phyloP scores from a whole-genome alignment of 2,888 invertebrate species.

The Diarsia rubi region DNA sequence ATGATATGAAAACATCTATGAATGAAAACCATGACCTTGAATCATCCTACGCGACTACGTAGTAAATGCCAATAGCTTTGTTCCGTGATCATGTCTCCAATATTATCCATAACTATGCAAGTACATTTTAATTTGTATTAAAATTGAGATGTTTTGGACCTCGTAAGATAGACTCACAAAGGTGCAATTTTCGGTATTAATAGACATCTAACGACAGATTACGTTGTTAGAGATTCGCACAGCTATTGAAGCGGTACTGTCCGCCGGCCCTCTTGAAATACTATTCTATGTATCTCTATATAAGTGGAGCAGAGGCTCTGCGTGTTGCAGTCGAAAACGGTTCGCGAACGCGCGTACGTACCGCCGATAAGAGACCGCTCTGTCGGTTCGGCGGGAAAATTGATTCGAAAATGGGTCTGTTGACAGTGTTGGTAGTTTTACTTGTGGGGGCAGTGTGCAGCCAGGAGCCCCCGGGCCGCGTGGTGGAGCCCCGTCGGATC shows the following conservation, averaged over 20 bases:
- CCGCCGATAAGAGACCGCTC: slow-evolving; percentile 69
- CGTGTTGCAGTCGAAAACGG: slow-evolving; percentile 86
- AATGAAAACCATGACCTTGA: slow-evolving; percentile 49
- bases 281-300: slow-evolving; percentile 85
- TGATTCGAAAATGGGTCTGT: slow-evolving; percentile 72
- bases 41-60: slow-evolving; percentile 22
- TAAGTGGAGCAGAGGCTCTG: slow-evolving; percentile 85
- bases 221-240: slow-evolving; percentile 65
- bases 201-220: slow-evolving; percentile 41
- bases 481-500: slow-evolving; percentile 66
- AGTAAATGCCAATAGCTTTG: slow-evolving; percentile 6
- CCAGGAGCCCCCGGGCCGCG: slow-evolving; percentile 68
- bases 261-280: slow-evolving; percentile 77
- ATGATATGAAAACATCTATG: slow-evolving; percentile 32
- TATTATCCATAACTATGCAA: slow-evolving; percentile 21
- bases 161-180: slow-evolving; percentile 19
- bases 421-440: slow-evolving; percentile 70
- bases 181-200: slow-evolving; percentile 45
- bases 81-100: slow-evolving; percentile 14
- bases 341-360: slow-evolving; percentile 83
- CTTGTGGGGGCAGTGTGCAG: slow-evolving; percentile 71
- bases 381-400: slow-evolving; percentile 68
- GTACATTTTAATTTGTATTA: slow-evolving; percentile 13
- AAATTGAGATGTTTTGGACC: slow-evolving; percentile 5
- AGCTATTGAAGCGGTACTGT: slow-evolving; percentile 63